Evolutionary conservation across 2,113 vertebrate genomes (phyloP).

Genomic region (Crotalus viridis): DNA sequence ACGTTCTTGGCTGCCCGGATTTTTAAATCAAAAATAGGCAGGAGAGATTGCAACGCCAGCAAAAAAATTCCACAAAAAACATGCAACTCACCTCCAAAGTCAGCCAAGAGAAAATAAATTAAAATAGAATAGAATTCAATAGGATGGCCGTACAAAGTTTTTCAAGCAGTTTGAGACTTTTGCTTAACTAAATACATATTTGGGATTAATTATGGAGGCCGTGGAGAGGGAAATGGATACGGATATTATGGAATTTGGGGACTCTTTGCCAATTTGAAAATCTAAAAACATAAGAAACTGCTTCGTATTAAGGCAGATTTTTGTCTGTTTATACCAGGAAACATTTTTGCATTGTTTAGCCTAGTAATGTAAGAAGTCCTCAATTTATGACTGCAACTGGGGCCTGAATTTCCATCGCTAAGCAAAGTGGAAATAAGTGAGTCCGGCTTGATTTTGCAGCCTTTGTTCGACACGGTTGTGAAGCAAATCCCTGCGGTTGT

Average conservation of each 20-base stretch:
- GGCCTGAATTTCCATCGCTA: background rate
- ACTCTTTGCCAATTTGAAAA: background rate
- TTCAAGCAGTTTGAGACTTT: constrained; percentile 38
- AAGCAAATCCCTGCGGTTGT: background rate
- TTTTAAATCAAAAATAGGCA: background rate
- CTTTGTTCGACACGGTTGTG: background rate
- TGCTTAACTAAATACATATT: constrained; percentile 29
- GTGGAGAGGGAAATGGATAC: background rate
- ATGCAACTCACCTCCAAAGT: constrained; percentile 3
- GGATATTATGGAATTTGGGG: background rate
- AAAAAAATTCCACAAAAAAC: constrained; percentile 6
- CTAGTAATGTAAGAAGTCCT: background rate
- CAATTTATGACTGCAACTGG: background rate
- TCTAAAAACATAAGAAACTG: background rate
- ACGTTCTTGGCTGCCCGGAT: background rate
- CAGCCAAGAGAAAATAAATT: constrained; percentile 2
- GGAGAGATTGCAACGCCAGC: background rate
- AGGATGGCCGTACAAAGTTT: constrained; percentile 28
- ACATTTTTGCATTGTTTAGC: background rate
- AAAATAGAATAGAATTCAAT: background rate
- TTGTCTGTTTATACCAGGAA: background rate
- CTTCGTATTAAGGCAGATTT: too few relatives aligned
- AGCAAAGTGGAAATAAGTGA: background rate
- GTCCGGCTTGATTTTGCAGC: background rate
- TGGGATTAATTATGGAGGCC: constrained; percentile 28